Evolutionary conservation across 2,113 vertebrate species (phyloP).

Genomic region (Ariopsis seemanni): DNA sequence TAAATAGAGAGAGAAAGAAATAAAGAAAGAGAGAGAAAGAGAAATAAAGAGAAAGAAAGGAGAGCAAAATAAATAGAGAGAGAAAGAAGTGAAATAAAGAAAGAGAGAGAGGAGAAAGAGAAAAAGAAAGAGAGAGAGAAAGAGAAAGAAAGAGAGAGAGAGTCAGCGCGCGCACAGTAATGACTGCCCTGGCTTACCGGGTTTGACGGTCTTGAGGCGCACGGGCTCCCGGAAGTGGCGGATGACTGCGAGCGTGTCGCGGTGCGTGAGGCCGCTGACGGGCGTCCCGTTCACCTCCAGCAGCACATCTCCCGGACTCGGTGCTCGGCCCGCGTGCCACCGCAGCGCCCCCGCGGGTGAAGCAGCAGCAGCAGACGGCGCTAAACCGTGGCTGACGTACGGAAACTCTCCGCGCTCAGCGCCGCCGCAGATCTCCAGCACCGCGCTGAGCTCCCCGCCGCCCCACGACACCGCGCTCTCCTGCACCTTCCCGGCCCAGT

Average conservation of each 20-base stretch:
- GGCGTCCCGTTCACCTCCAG: conserved; percentile 96
- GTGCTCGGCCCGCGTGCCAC: conserved; percentile 77
- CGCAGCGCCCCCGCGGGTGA: background rate
- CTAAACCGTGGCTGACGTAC: conserved; percentile 78
- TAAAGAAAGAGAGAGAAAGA: too few species aligned
- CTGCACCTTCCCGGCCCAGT: conserved; percentile 92
- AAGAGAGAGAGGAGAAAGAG: too few species aligned
- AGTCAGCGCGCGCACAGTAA: too few species aligned
- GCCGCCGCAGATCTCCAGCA: conserved; percentile 83
- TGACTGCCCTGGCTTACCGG: conserved; percentile 73
- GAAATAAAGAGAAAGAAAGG: too few species aligned
- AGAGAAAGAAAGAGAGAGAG: too few species aligned
- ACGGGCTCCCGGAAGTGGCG: conserved; percentile 92
- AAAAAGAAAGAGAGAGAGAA: too few species aligned
- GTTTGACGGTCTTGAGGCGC: conserved; percentile 89
- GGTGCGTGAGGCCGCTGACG: conserved; percentile 91
- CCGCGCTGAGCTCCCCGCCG: conserved; percentile 69
- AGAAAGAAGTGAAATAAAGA: too few species aligned
- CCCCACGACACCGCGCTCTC: conserved; percentile 87
- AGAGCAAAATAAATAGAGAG: too few species aligned
- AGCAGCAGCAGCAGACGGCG: conserved; percentile 73
- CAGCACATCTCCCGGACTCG: conserved; percentile 84
- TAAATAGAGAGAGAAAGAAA: too few species aligned
- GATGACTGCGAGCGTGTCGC: conserved; percentile 90
- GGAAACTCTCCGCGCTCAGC: conserved; percentile 93